These are phyloP conservation scores for Syngnathus floridae DNA, from an alignment of 2,113 vertebrate genomes.

Conservation along the genomic window DNA sequence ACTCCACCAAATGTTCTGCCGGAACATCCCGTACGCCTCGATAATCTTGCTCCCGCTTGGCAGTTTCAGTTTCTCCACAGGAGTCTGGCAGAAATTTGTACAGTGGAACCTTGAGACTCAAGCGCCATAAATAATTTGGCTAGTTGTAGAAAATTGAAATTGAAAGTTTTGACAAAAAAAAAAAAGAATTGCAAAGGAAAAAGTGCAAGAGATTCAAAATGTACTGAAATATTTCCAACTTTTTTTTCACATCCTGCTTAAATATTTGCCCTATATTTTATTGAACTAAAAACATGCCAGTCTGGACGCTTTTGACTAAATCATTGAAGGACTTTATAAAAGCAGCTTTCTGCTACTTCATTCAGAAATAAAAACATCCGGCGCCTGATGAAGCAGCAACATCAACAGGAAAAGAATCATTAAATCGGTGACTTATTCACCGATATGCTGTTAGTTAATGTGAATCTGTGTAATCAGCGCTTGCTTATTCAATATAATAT, in stretches of 20 bases:
- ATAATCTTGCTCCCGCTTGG: background rate
- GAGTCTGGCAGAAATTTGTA: background rate
- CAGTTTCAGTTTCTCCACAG: background rate
- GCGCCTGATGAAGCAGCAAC: background rate
- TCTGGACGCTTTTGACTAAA: background rate
- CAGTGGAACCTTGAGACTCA: background rate
- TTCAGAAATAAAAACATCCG: background rate
- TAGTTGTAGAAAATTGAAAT: too few relatives aligned
- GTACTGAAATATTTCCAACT: too few relatives aligned
- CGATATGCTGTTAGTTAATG: background rate
- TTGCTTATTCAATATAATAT: background rate
- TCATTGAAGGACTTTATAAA: background rate
- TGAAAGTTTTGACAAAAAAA: too few relatives aligned
- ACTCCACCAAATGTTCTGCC: background rate
- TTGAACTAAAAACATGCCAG: background rate
- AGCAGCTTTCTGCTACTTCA: background rate
- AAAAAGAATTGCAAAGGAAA: too few relatives aligned
- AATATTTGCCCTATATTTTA: too few relatives aligned
- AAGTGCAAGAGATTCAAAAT: too few relatives aligned
- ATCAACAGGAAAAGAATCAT: background rate
- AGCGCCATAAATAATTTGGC: background rate
- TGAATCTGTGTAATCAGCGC: background rate
- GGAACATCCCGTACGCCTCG: background rate
- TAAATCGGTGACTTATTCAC: background rate
- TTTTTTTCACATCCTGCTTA: too few relatives aligned